Conservation (phyloP, 2,113 vertebrate species). For the Rhombomys opimus region DNA sequence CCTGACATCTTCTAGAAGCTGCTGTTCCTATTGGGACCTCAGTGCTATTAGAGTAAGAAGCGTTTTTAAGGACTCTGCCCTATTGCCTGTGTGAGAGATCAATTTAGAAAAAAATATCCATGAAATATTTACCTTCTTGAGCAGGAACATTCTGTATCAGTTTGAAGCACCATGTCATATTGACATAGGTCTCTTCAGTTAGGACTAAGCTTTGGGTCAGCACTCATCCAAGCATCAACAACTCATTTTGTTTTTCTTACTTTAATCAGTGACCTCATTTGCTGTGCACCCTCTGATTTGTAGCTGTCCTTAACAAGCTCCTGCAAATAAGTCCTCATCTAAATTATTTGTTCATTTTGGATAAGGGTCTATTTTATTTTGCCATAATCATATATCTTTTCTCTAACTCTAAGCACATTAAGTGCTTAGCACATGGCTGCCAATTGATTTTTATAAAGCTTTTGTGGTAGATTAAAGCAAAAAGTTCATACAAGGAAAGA, state of each 20-base stretch:
- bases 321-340: neutral
- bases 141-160: neutral
- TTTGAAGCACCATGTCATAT: constrained; percentile 5
- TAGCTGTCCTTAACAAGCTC: neutral
- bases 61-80: constrained; percentile 27
- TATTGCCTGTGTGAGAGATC: constrained; percentile 19
- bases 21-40: neutral
- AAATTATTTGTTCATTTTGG: constrained; percentile 6
- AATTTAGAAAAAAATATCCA: constrained; percentile 26
- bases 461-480: constrained; percentile 42
- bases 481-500: neutral
- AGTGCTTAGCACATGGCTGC: neutral
- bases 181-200: constrained; percentile 6
- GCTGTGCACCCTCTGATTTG: constrained; percentile 4
- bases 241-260: neutral
- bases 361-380: constrained; percentile 8
- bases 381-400: neutral
- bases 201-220: neutral
- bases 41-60: neutral
- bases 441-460: neutral
- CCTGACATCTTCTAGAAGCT: neutral
- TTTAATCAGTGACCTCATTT: neutral
- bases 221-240: neutral
- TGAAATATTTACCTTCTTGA: constrained; percentile 23
- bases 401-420: constrained; percentile 6